phyloP scores from a whole-genome alignment of 2,888 invertebrate species.

The Linnaemya tessellans region DNA sequence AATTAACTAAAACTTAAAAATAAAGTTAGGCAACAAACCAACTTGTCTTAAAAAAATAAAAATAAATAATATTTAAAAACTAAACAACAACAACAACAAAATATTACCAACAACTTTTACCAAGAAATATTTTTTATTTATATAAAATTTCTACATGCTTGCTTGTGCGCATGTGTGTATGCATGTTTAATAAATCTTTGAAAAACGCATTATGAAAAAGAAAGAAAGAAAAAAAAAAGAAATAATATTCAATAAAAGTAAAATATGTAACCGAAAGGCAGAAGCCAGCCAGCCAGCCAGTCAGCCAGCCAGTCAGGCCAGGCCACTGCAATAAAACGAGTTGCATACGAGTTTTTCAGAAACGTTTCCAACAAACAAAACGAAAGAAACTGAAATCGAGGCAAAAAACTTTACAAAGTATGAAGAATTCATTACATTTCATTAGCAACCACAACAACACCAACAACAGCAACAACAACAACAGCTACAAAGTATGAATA shows the following conservation, averaged over 20 bases:
- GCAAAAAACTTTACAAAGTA: conserved; percentile 50
- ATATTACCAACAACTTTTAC: conserved; percentile 62
- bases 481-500: background rate
- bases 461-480: conserved; percentile 38
- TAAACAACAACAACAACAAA: too few relatives aligned
- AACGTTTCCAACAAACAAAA: conserved; percentile 4
- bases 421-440: conserved; percentile 67
- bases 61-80: conserved; percentile 21
- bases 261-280: conserved; percentile 56
- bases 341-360: conserved; percentile 27
- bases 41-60: conserved; percentile 42
- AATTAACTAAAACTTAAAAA: conserved; percentile 18
- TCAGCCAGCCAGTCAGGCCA: conserved; percentile 39
- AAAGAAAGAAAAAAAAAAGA: background rate
- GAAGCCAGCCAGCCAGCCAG: conserved; percentile 36
- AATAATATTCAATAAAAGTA: conserved; percentile 13
- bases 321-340: conserved; percentile 51
- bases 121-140: conserved; percentile 57
- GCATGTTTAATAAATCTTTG: conserved; percentile 73
- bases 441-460: conserved; percentile 65
- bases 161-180: background rate
- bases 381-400: conserved; percentile 43
- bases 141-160: conserved; percentile 19
- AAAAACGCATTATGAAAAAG: conserved; percentile 55
- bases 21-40: conserved; percentile 41